These are phyloP conservation scores for Bradypus variegatus DNA, from an alignment of 2,797 vertebrate species.

Conservation along the genomic window DNA sequence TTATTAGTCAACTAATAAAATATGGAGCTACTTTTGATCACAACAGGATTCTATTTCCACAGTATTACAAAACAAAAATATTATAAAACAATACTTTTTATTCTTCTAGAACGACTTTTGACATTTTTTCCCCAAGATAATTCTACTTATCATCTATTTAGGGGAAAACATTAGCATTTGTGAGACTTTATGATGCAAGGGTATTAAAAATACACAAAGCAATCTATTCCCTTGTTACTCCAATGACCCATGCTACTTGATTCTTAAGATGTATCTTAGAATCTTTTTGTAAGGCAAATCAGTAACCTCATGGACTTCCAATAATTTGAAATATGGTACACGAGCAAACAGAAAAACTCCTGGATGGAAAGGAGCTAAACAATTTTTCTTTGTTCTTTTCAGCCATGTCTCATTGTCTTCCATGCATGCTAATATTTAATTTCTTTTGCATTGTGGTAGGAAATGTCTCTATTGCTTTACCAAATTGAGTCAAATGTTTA, in stretches of 20 bases:
- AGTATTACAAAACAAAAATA: neutral
- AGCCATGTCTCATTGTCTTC: neutral
- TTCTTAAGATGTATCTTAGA: neutral
- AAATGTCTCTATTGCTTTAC: constrained; percentile 17
- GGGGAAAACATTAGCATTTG: neutral
- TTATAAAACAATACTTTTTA: neutral
- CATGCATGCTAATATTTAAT: neutral
- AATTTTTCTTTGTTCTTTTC: constrained; percentile 1
- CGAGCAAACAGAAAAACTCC: neutral
- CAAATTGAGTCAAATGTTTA: constrained; percentile 18
- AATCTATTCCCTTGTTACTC: neutral
- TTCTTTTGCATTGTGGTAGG: neutral
- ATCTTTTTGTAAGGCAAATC: neutral
- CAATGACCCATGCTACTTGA: neutral
- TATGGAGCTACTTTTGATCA: neutral
- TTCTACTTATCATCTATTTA: neutral
- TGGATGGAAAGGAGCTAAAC: neutral
- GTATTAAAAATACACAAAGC: neutral
- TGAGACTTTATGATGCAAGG: neutral
- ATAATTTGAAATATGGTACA: neutral
- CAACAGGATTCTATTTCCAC: neutral
- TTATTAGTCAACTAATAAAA: neutral
- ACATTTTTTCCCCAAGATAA: neutral
- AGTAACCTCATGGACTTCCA: neutral
- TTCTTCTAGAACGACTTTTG: neutral